Conservation (phyloP, 2,113 vertebrate genomes). For the Trinectes maculatus region DNA sequence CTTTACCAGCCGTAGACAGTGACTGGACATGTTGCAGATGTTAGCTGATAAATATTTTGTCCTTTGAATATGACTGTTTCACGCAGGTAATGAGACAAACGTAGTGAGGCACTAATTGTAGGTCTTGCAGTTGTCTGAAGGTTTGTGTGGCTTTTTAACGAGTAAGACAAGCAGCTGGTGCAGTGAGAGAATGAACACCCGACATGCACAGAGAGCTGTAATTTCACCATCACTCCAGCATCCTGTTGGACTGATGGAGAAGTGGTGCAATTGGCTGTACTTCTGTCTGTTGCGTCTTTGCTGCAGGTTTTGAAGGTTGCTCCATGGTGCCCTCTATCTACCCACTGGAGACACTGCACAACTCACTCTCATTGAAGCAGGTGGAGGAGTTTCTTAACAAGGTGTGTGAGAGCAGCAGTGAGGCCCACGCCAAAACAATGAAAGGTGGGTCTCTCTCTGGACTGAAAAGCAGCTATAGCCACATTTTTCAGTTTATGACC, state of each 20-base stretch:
- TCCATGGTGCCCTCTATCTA: slow-evolving; percentile 99
- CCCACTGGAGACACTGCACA: slow-evolving; percentile 97
- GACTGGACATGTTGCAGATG: not conserved
- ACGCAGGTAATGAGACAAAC: too few species aligned
- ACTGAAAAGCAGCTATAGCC: too few species aligned
- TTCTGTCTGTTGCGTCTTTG: slow-evolving; percentile 62
- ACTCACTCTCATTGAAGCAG: slow-evolving; percentile 94
- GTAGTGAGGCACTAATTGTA: not conserved
- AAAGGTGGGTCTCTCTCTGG: slow-evolving; percentile 88
- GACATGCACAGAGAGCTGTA: slow-evolving; percentile 30
- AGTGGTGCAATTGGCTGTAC: slow-evolving; percentile 47
- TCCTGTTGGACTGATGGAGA: slow-evolving; percentile 7
- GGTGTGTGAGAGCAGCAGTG: slow-evolving; percentile 87
- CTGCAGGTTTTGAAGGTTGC: slow-evolving; percentile 96
- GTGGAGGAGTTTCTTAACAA: slow-evolving; percentile 92
- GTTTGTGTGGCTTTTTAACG: slow-evolving; percentile 22
- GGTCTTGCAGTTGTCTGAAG: not conserved
- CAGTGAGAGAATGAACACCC: slow-evolving; percentile 1
- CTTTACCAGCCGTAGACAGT: too few species aligned
- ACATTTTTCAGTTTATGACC: too few species aligned
- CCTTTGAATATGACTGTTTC: too few species aligned
- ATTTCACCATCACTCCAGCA: not conserved
- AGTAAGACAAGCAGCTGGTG: slow-evolving; percentile 7
- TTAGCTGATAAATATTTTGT: not conserved
- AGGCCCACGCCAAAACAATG: slow-evolving; percentile 83